phyloP scores from a whole-genome alignment of 2,888 invertebrate genomes.

The Polydrusus pterygomalis region DNA sequence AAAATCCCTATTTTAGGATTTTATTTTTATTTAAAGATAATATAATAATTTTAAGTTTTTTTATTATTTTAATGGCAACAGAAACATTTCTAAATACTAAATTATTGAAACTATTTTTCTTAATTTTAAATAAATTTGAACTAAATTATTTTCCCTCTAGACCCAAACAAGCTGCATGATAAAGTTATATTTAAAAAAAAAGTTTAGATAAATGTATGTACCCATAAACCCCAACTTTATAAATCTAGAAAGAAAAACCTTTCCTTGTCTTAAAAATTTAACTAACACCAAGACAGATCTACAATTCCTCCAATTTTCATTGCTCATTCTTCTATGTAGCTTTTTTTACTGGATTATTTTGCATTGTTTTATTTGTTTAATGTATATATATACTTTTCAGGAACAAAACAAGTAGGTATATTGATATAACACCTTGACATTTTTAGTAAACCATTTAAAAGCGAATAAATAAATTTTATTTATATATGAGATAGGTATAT shows the following conservation, averaged over 20 bases:
- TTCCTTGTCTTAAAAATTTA: constrained; percentile 5
- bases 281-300: constrained; percentile 63
- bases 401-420: background rate
- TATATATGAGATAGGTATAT: too few species aligned
- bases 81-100: too few species aligned
- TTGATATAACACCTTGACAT: background rate
- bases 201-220: constrained; percentile 8
- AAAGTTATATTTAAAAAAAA: background rate
- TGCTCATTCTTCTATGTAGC: constrained; percentile 27
- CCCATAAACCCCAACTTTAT: constrained; percentile 28
- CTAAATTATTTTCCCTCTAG: background rate
- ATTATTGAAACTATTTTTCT: too few species aligned
- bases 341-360: constrained; percentile 36
- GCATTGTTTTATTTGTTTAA: constrained; percentile 30
- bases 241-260: constrained; percentile 18
- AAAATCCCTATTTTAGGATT: too few species aligned
- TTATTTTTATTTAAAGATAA: too few species aligned
- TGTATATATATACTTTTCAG: constrained; percentile 34
- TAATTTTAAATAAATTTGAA: too few species aligned
- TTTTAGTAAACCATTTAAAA: background rate
- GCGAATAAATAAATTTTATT: background rate
- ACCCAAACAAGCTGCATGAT: constrained; percentile 26
- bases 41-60: too few species aligned
- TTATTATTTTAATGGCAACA: too few species aligned
- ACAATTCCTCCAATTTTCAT: constrained; percentile 52